These are phyloP conservation scores for Melitaea athalia DNA, from an alignment of 2,888 invertebrate genomes.

Conservation along the genomic window DNA sequence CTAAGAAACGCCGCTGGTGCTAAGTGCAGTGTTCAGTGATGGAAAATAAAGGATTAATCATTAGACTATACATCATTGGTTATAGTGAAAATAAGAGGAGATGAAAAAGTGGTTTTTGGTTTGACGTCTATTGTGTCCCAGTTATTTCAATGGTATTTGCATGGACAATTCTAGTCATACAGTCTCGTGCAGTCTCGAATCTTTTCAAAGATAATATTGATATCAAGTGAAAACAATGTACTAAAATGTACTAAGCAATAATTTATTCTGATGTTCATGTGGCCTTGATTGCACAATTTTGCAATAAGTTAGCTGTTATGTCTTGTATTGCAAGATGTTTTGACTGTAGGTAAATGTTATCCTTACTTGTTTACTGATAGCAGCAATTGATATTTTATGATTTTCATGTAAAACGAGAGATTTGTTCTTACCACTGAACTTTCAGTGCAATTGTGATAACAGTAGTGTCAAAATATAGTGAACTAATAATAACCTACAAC, in stretches of 20 bases:
- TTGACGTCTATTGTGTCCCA: constrained; percentile 11
- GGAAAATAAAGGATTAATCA: constrained; percentile 22
- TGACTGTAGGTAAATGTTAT: constrained; percentile 14
- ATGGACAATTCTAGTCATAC: constrained; percentile 49
- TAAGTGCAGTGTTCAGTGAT: constrained; percentile 39
- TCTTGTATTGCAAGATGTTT: constrained; percentile 14
- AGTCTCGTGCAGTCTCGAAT: constrained; percentile 34
- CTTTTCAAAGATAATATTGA: constrained; percentile 19
- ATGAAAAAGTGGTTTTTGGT: background rate
- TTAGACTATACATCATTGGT: background rate
- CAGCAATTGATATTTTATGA: background rate
- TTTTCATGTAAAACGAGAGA: no score
- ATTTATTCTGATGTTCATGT: constrained; percentile 48
- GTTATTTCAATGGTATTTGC: constrained; percentile 12
- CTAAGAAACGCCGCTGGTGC: constrained; percentile 53
- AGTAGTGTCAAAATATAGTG: no score
- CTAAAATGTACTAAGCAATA: constrained; percentile 49
- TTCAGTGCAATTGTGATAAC: no score
- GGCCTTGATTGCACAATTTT: constrained; percentile 55
- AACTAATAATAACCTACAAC: no score
- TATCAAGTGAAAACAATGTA: constrained; percentile 30
- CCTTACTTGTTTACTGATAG: constrained; percentile 6
- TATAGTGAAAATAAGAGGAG: background rate
- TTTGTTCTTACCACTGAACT: no score
- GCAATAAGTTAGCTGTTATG: constrained; percentile 45